Base-by-base conservation (phyloP, 2,113 vertebrate species). In the Rhinopomastus cyanomelas region DNA sequence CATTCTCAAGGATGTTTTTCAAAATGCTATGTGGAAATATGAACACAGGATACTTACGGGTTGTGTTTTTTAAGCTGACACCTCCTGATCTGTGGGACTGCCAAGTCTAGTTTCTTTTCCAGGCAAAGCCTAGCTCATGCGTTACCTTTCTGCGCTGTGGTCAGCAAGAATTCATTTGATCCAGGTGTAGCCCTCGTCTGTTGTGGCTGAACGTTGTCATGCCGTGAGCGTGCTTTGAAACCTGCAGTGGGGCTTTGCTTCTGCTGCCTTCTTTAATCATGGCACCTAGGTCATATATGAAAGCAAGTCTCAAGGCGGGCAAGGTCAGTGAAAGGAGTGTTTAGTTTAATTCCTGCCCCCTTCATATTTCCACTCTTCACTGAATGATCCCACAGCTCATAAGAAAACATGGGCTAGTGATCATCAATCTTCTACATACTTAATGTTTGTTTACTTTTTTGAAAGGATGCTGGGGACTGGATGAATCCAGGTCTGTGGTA, bases 341-440 rank as follows among this genome's bases (percentile, higher is more conserved):
- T 90, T 71, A 81, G 83, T 87, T 87, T 80, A 65, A 88, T 76
- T 85, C 88, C 64, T 77, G 42, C 88, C 69, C 76, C 23, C 65
- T 36, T 77, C 51, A 11, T 72, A 69, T 77, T 71, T 60, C 76
- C 59, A 59, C 36, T 72, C 64, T 52, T 85, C 65, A 10, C 32
- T 49, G 60, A 85, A 88, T 73, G 77, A 73, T 72, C 65, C n/a
- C 71, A 73, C 74, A 66, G 80, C 68, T 75, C 42, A 5, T 66
- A 66, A 57, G 74, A 79, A 93, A 88, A 82, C 42, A 68, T 14
- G 0, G 0, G 44, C 73, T 55, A 79, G 78, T 42, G 67, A 65
- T 81, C 49, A 84, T 93, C 85, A 89, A 87, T 94, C 15, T 49
- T 75, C 8, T 39, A 22, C 36, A 29, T 34, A 64, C 21, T 84